Percentiles rank a stretch among this genome's conserved stretches.
Conservation (phyloP, 2,797 vertebrate genomes). For the Decapterus maruadsi region DNA sequence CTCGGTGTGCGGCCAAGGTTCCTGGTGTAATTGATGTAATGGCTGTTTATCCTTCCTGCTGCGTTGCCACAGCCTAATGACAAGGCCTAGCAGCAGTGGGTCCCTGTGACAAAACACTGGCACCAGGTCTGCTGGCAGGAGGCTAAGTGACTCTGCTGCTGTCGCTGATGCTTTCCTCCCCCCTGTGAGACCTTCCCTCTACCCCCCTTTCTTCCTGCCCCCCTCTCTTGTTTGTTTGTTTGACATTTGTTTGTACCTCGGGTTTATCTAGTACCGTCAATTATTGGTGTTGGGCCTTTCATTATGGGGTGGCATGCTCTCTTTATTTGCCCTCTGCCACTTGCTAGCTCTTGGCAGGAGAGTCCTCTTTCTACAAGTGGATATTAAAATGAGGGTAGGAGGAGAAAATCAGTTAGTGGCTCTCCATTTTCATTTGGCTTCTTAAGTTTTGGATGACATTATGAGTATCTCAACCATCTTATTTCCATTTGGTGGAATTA, state of each 20-base stretch:
- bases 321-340: conserved; percentile 65
- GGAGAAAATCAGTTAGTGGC: conserved; percentile 59
- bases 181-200: conserved; percentile 54
- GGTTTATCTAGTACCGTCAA: conserved; percentile 76
- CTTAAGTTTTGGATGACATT: conserved; percentile 55
- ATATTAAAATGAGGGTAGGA: conserved; percentile 67
- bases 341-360: conserved; percentile 72
- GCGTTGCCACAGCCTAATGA: conserved; percentile 88
- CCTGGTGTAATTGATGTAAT: conserved; percentile 89
- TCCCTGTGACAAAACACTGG: conserved; percentile 88
- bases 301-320: conserved; percentile 54
- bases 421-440: conserved; percentile 57
- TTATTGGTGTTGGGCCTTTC: conserved; percentile 72
- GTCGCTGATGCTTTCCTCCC: conserved; percentile 71
- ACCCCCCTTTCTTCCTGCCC: conserved; percentile 46
- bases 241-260: conserved; percentile 81
- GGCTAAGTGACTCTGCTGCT: conserved; percentile 88
- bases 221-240: conserved; percentile 81
- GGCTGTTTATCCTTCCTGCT: conserved; percentile 89
- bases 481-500: conserved; percentile 34
- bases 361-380: conserved; percentile 62
- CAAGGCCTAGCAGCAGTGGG: conserved; percentile 88
- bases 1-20: conserved; percentile 83
- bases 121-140: conserved; percentile 87
- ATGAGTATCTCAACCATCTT: conserved; percentile 43